Percentiles rank a stretch among this genome's conserved stretches.
Evolutionary conservation across 2,797 vertebrate genomes (phyloP).

Genomic region (Rousettus madagascariensis): DNA sequence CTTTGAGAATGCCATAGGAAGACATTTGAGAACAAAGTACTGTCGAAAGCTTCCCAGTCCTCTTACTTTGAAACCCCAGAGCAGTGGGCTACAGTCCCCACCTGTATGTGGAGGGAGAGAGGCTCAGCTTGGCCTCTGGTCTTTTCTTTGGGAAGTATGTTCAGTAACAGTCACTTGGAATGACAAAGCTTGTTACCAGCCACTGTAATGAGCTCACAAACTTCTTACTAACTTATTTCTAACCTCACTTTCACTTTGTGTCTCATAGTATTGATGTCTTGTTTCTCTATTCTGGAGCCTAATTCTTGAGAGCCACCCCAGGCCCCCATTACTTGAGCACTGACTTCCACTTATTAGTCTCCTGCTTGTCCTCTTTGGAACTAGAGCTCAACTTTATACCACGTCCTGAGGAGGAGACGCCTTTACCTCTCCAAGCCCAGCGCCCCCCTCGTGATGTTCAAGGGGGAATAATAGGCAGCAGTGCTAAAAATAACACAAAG

Average conservation of each 20-base stretch:
- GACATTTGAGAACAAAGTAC: neutral
- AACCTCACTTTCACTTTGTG: too few relatives aligned
- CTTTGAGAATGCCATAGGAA: neutral
- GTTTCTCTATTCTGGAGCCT: neutral
- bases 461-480: neutral
- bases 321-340: accelerated
- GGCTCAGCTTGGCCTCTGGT: neutral
- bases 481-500: slow-evolving; percentile 1
- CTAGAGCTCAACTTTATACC: neutral
- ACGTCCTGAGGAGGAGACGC: neutral
- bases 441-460: neutral
- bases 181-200: neutral
- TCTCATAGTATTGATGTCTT: neutral
- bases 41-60: neutral
- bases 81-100: accelerated
- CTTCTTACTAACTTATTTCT: neutral
- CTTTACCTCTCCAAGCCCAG: neutral
- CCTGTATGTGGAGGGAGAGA: neutral
- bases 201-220: neutral
- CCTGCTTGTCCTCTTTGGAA: neutral
- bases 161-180: accelerated
- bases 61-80: neutral
- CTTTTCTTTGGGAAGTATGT: neutral
- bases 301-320: neutral
- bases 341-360: neutral